Evolutionary conservation across 2,113 vertebrate species (phyloP).

Genomic region (western clawed frog (Xenopus tropicalis)): DNA sequence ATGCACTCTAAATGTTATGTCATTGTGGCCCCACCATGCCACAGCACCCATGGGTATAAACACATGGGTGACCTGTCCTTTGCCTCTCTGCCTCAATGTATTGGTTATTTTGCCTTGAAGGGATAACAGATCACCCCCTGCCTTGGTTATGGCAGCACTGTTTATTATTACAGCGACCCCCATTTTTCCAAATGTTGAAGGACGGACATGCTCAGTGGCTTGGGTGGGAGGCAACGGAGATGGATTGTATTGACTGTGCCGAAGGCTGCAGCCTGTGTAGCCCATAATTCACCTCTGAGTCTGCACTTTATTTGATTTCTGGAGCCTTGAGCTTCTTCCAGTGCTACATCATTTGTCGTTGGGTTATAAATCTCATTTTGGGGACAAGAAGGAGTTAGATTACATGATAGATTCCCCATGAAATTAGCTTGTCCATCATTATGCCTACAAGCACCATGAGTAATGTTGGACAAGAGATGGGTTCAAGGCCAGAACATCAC

Average conservation of each 20-base stretch:
- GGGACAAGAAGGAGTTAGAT: neutral
- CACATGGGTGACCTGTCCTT: neutral
- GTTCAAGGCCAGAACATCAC: too few relatives aligned
- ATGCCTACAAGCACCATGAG: too few relatives aligned
- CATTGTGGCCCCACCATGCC: neutral
- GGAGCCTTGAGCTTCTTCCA: neutral
- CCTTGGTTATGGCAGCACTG: neutral
- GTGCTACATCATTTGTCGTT: neutral
- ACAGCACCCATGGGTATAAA: neutral
- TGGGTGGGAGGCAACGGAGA: constrained; percentile 14
- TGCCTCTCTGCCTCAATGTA: neutral
- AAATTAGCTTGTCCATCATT: neutral
- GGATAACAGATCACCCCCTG: neutral
- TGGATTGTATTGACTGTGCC: constrained; percentile 17
- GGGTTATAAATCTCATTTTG: neutral
- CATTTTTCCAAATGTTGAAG: neutral
- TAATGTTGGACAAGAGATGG: too few relatives aligned
- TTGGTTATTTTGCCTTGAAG: neutral
- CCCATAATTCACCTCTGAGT: constrained; percentile 9
- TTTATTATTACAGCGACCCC: constrained; percentile 19
- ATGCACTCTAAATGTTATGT: neutral
- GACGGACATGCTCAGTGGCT: neutral
- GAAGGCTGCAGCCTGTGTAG: constrained; percentile 4
- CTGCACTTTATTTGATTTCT: neutral
- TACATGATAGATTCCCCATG: neutral